phyloP scores from a whole-genome alignment of 2,888 invertebrate species.

The Anoplius nigerrimus region DNA sequence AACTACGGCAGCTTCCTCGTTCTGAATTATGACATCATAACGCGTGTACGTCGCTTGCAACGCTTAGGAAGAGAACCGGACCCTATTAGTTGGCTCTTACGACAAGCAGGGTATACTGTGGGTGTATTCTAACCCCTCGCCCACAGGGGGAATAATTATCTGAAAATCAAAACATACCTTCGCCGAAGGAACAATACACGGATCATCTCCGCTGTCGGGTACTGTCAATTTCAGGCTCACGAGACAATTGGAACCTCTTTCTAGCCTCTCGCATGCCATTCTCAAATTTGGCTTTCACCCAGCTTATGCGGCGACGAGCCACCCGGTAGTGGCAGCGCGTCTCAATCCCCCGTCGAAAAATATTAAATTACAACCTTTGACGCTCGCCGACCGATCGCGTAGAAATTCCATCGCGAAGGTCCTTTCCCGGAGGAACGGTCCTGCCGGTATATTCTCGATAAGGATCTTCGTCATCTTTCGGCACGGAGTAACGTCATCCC shows the following conservation, averaged over 20 bases:
- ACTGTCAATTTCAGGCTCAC: slow-evolving; percentile 36
- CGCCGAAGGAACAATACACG: not conserved
- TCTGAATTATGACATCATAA: too few species aligned
- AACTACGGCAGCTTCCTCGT: too few species aligned
- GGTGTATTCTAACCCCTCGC: too few species aligned
- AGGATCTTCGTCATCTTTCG: not conserved
- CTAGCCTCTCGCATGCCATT: slow-evolving; percentile 40
- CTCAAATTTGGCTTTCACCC: slow-evolving; percentile 26
- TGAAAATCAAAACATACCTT: too few species aligned
- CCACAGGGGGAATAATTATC: too few species aligned
- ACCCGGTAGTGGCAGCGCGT: slow-evolving; percentile 55
- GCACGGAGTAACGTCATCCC: too few species aligned
- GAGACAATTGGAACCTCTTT: slow-evolving; percentile 46
- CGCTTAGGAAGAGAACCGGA: too few species aligned
- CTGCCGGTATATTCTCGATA: slow-evolving; percentile 1
- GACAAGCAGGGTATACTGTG: too few species aligned
- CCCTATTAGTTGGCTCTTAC: too few species aligned
- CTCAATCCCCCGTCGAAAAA: slow-evolving; percentile 59
- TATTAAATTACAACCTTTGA: slow-evolving; percentile 71
- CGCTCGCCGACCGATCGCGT: slow-evolving; percentile 49
- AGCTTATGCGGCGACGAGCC: slow-evolving; percentile 46
- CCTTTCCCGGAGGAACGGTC: too few species aligned
- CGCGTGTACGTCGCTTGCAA: too few species aligned
- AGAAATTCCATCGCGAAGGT: slow-evolving; percentile 5
- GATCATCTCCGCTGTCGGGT: slow-evolving; percentile 29